Evolutionary conservation across 1,140 invertebrate genomes (phyloP).

Genomic region (Drosophila pseudoobscura): DNA sequence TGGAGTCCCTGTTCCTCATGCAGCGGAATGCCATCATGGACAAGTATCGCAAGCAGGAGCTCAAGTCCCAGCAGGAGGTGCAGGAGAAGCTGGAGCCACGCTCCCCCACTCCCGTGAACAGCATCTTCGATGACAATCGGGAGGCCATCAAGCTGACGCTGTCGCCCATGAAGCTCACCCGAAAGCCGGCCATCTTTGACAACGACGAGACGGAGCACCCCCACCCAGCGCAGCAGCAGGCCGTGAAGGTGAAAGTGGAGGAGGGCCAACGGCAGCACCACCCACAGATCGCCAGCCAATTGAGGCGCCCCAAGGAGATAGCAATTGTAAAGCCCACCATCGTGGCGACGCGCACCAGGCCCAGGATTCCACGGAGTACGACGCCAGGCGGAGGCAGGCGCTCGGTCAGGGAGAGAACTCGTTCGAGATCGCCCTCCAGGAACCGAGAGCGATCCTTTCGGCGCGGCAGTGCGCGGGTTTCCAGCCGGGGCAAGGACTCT

Average conservation of each 20-base stretch:
- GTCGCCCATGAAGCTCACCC: slow-evolving; percentile 68
- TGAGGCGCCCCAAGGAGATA: slow-evolving; percentile 58
- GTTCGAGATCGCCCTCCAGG: slow-evolving; percentile 55
- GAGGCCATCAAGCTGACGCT: slow-evolving; percentile 78
- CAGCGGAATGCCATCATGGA: slow-evolving; percentile 78
- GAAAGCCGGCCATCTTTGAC: slow-evolving; percentile 71
- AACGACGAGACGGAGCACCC: slow-evolving; percentile 56
- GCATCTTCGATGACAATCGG: slow-evolving; percentile 76
- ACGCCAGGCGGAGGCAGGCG: slow-evolving; percentile 7
- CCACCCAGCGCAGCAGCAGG: slow-evolving; percentile 7
- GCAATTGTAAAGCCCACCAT: slow-evolving; percentile 81
- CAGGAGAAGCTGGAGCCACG: not conserved
- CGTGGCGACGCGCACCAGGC: slow-evolving; percentile 53
- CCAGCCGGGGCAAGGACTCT: slow-evolving; percentile 35
- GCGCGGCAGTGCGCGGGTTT: slow-evolving; percentile 22
- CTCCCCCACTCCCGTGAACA: slow-evolving; percentile 55
- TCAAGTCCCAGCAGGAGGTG: slow-evolving; percentile 31
- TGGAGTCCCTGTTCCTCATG: slow-evolving; percentile 74
- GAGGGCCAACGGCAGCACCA: slow-evolving; percentile 21
- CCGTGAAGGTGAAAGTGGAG: slow-evolving; percentile 4
- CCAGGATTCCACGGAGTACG: slow-evolving; percentile 19
- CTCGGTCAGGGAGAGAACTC: slow-evolving; percentile 20
- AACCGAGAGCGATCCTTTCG: slow-evolving; percentile 41
- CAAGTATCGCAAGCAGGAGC: slow-evolving; percentile 69
- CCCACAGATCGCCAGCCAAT: not conserved